phyloP scores from a whole-genome alignment of 2,797 vertebrate genomes.

The Propithecus deckenii region DNA sequence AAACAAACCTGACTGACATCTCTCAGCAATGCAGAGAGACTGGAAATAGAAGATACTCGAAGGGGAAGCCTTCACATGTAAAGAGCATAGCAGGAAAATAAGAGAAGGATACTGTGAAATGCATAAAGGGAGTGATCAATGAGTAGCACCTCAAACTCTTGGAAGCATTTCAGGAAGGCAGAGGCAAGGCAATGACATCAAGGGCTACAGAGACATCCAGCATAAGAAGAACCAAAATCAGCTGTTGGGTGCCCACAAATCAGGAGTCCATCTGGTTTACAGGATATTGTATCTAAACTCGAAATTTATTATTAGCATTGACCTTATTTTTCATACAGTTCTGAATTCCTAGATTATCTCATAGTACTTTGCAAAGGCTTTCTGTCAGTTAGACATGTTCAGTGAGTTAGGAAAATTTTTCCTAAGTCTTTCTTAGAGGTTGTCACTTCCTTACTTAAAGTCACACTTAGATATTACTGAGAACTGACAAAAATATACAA shows the following conservation, averaged over 20 bases:
- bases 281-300: not conserved
- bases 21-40: not conserved
- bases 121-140: not conserved
- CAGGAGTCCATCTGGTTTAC: rapidly evolving
- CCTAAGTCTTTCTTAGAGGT: not conserved
- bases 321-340: not conserved
- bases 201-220: too few species aligned
- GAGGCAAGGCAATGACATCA: rapidly evolving
- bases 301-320: not conserved
- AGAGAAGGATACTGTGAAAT: not conserved
- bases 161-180: not conserved
- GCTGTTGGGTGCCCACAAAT: not conserved
- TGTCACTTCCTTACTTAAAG: not conserved
- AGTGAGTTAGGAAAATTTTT: not conserved
- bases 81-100: not conserved
- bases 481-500: not conserved
- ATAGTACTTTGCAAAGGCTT: not conserved
- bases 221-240: rapidly evolving
- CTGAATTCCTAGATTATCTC: not conserved
- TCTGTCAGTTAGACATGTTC: not conserved
- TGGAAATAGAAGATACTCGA: not conserved
- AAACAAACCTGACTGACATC: not conserved
- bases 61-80: not conserved
- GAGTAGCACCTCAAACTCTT: not conserved
- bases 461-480: not conserved